Percentiles rank a stretch among this genome's conserved stretches.
phyloP scores from a whole-genome alignment of 2,797 vertebrate genomes.

The Periparus ater region DNA sequence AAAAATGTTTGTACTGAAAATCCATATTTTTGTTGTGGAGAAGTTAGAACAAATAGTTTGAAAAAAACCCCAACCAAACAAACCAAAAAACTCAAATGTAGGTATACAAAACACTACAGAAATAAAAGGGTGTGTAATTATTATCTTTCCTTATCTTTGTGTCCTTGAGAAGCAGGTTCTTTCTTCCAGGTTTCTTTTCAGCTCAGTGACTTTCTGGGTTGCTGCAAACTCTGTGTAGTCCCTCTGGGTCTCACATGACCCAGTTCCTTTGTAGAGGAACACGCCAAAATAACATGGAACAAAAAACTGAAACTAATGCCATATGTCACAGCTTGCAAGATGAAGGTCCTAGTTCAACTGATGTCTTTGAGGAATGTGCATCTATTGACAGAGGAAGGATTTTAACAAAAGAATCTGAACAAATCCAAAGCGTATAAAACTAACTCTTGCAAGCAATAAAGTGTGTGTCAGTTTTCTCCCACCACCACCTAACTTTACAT shows the following conservation, averaged over 20 bases:
- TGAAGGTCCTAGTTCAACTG: neutral
- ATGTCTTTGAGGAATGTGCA: neutral
- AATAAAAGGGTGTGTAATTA: neutral
- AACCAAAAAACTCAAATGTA: neutral
- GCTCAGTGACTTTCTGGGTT: slow-evolving; percentile 4
- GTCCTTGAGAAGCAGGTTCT: neutral
- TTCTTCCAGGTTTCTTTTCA: slow-evolving; percentile 35
- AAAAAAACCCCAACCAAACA: neutral
- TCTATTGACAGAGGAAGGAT: neutral
- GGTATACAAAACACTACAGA: neutral
- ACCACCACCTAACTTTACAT: neutral
- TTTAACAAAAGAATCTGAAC: neutral
- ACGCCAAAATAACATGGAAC: neutral
- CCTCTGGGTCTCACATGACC: neutral
- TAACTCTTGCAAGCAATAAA: neutral
- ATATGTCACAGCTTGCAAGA: neutral
- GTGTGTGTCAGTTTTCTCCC: neutral
- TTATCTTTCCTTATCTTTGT: neutral
- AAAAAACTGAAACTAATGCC: neutral
- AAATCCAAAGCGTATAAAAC: neutral
- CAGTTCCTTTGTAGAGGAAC: neutral
- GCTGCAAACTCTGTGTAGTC: neutral
- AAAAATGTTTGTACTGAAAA: neutral
- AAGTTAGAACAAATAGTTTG: neutral
- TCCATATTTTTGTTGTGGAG: neutral